These are phyloP conservation scores for Pseudomyrmex cubaensis DNA, from an alignment of 1,140 invertebrate species.

Conservation along the genomic window DNA sequence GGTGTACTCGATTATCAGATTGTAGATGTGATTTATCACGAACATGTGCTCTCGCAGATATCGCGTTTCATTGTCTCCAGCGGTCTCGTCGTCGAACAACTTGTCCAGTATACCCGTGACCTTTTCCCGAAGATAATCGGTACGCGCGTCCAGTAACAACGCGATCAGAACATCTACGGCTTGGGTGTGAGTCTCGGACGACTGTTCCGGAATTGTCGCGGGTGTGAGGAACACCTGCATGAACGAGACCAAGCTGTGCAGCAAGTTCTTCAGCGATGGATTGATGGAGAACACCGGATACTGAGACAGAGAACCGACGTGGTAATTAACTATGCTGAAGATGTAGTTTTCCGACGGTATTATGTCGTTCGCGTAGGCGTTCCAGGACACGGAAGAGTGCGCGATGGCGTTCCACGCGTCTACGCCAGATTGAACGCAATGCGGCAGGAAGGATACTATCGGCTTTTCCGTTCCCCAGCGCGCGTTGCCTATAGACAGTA, in stretches of 20 bases:
- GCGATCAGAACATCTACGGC: conserved; percentile 88
- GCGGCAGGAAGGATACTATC: conserved; percentile 87
- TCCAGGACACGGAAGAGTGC: conserved; percentile 85
- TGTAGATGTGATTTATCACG: conserved; percentile 89
- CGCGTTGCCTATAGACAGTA: conserved; percentile 87
- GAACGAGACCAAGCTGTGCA: conserved; percentile 89
- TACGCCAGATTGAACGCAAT: conserved; percentile 86
- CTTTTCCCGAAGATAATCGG: conserved; percentile 89
- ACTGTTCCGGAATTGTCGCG: conserved; percentile 85
- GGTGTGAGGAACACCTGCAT: conserved; percentile 87
- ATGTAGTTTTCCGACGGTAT: conserved; percentile 94
- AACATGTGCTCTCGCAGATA: conserved; percentile 88
- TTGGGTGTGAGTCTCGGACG: conserved; percentile 83
- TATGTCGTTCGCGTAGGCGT: conserved; percentile 91
- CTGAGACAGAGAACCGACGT: conserved; percentile 86
- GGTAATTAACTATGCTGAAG: conserved; percentile 87
- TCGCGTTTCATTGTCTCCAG: conserved; percentile 87
- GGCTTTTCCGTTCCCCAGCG: conserved; percentile 86
- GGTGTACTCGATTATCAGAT: conserved; percentile 88
- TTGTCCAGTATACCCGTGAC: conserved; percentile 87
- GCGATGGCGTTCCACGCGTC: conserved; percentile 88
- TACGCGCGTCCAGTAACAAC: conserved; percentile 91
- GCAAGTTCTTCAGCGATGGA: conserved; percentile 89
- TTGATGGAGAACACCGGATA: conserved; percentile 88
- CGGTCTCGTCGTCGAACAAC: conserved; percentile 84